Evolutionary conservation across 2,888 invertebrate species (phyloP), one percentile per base, ranked within the genome.

Genomic region (Idaea biselata): DNA sequence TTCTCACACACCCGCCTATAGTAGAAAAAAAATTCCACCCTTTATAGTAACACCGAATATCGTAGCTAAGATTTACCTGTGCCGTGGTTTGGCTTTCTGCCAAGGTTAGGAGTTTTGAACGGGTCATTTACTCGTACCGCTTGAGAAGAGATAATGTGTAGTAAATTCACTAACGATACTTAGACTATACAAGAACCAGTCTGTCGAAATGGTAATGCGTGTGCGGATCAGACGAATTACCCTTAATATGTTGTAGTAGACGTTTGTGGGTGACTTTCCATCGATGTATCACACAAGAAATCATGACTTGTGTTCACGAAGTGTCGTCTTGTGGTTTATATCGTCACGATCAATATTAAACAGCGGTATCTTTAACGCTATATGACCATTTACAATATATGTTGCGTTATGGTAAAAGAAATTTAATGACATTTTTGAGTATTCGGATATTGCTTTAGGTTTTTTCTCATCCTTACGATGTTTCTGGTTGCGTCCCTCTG

Each of bases 61-160:
- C 44, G 44, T 44, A 7, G 3, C 44, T 8, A 44, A 44, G 44
- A 44, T 60, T 74, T 81, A 79, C 79, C 81, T 84, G 83, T 74
- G 82, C 76, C 68, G 69, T 71, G 72, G 72, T 76, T 82, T 87
- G 88, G 87, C 86, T 67, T 73, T 61, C 64, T 62, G 81, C 88
- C 87, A 88, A 86, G 83, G 84, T 78, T 86, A 69, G 77, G 78
- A 78, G 76, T 82, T n/a, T 81, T 87, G 78, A 84, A 82, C 81
- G 77, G 78, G 79, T 85, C 83, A 78, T 86, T 86, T 81, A 75
- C 69, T 60, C 63, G 58, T 55, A 58, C 68, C 64, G 63, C 61
- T 63, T 59, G 63, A 66, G 59, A 66, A 58, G 55, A 18, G 55
- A 53, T 33, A 18, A n/a, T 58, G 57, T 53, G 57, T 31, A 58